Evolutionary conservation across 2,888 invertebrate species (phyloP), one percentile per base, ranked within the genome.

Genomic region (Athalia rosae): DNA sequence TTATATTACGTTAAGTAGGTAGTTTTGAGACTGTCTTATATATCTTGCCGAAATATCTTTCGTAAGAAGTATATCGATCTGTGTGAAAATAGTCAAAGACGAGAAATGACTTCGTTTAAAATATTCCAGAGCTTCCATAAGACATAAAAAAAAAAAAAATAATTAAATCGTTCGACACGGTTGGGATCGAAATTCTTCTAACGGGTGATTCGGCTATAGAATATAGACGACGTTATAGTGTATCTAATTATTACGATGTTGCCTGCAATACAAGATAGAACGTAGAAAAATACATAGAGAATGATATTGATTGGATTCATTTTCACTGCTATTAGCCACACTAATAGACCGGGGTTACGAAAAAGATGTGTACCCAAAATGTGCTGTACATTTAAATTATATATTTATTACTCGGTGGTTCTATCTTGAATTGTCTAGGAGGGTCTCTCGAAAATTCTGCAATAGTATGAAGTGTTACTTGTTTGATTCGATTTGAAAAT

Each of bases 341-440:
- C 28, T 28, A 28, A 28, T 28, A 28, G 28, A 28, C 2, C 28
- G 28, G 28, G 28, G 28, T 28, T 28, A 28, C 28, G 28, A 28
- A 28, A 28, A 28, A 28, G 28, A 28, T 2, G 28, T 28, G 28
- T 28, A 28, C 28, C 28, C 28, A 28, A 28, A 28, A 28, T 28
- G 28, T 28, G 28, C 28, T 28, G 28, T 28, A 28, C 53, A 53
- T 9, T 53, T 53, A 53, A 11, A n/a, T 53, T 53, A 53, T n/a
- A 53, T 53, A 53, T 53, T 53, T 53, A 53, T 53, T 56, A 56
- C 58, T 58, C 45, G 56, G 13, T 58, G 45, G 62, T 74, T 74
- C 74, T 74, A 74, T 74, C 74, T 74, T 74, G 74, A 47, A 58
- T 58, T 48, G n/a, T 61, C 74, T 62, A 50, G 43, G 74, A 50